A percentile compares a stretch with the other conserved stretches of the same genome.
Conservation (phyloP, 2,113 vertebrate genomes). For the Physeter macrocephalus region DNA sequence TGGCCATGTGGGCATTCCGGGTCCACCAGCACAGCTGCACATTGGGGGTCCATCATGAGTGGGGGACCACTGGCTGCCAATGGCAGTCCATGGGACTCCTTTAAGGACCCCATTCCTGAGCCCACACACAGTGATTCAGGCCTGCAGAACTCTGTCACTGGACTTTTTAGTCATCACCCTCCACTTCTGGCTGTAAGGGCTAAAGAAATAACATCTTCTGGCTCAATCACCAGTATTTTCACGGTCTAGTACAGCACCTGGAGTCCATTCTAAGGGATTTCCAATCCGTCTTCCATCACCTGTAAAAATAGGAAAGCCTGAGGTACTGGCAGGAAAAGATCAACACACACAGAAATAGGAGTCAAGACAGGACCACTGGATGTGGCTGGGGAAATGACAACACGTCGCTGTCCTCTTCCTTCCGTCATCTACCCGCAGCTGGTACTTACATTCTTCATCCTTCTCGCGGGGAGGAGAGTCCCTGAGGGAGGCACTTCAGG, state of each 20-base stretch:
- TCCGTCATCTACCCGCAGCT: fast-evolving
- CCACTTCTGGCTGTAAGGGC: neutral
- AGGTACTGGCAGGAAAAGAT: neutral
- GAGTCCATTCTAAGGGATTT: neutral
- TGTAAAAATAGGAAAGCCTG: neutral
- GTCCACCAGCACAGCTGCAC: neutral
- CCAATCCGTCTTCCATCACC: neutral
- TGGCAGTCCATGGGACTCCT: neutral
- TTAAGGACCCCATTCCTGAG: no score
- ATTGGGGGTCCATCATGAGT: no score
- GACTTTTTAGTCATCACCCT: neutral
- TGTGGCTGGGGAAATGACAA: neutral
- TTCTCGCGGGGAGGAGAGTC: neutral
- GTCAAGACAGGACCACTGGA: neutral
- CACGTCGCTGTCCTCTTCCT: no score
- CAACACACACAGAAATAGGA: neutral
- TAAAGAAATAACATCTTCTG: neutral
- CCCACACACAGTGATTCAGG: neutral
- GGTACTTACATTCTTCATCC: neutral
- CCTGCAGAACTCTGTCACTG: neutral
- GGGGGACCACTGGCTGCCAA: neutral
- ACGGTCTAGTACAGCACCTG: neutral
- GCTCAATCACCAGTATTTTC: neutral
- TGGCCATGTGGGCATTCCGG: neutral
- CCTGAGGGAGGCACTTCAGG: neutral